Evolutionary conservation across 2,888 invertebrate genomes (phyloP), one percentile per base, ranked within the genome.

Genomic region (Notocelia uddmanniana): DNA sequence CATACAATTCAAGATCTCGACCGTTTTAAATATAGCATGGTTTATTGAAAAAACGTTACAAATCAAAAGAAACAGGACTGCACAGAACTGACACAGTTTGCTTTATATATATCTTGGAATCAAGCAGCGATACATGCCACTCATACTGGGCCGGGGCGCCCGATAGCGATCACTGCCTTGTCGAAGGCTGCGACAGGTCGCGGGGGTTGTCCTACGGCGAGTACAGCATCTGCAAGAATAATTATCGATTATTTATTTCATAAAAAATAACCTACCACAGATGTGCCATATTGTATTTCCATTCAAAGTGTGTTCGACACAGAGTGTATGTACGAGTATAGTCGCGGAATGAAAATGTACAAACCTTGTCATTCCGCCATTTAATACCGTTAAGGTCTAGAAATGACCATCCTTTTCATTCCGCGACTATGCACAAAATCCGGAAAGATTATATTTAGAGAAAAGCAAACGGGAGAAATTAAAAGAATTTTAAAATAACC

Each of bases 161-260:
- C 89, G 8, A 93, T 76, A 8, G 88, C 89, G 74, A 93, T 91
- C 19, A 86, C 85, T 23, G 93, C 93, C 76, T 91, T 88, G 76
- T 93, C 93, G 69, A 93, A 93, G 1, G 91, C 89, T 62, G 90
- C 89, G 8, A 93, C 76, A n/a, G 93, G 93, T 18, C 75, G 76
- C n/a, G 93, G 93, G 1, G 93, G 93, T 76, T 91, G 90, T 1
- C 93, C 93, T 52, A 93, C 84, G 13, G 93, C 92, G 72, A 93
- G 80, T 23, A 93, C 81, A 9, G 93, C 93, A 87, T 93, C 93
- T 93, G 89, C 84, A 74, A 23, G 54, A 34, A 64, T 31, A 75
- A 72, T 74, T 45, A 15, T 45, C 0, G n/a, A 45, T 15, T 15
- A 15, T 13, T 15, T 13, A 15, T n/a, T 15, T 15, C 13, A 45